Evolutionary conservation across 2,113 vertebrate genomes (phyloP), one percentile per base, ranked within the genome.

Genomic region (Hippocampus guttulatus): DNA sequence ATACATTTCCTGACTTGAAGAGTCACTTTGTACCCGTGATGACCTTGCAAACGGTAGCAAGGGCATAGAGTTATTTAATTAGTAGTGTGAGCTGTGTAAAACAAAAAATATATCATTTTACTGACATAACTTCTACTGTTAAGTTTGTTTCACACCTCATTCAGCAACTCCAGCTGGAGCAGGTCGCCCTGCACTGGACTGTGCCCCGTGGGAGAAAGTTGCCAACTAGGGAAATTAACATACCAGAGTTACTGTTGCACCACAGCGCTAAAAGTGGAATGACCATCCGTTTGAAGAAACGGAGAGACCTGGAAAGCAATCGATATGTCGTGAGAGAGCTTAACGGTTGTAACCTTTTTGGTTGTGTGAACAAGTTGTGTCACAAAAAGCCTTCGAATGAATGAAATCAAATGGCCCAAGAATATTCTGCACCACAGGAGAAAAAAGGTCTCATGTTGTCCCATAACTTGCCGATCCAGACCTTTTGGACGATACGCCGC

Each of bases 381-480:
- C 74, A 73, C 18, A 65, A 79, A 68, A 33, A 18, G 15, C 9
- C 58, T 55, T 61, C 67, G 69, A 71, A 55, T 61, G 54, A 65
- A 82, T 84, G 69, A 81, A 54, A 54, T 71, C 60, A 38, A 77
- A 25, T 38, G 54, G 0, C 18, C 60, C 45, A 82, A 71, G 73
- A 55, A 67, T 30, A 52, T 20, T 20, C 49, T 52, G 64, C 68
- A 72, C 41, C 49, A 49, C 67, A 80, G 33, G 33, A 38, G 6
- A 38, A 38, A 33, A 38, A 38, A 38, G 5, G 33, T 58, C 75
- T 84, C 74, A 79, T 86, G 85, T 41, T 52, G 58, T 74, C 68
- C 40, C 68, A 67, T 70, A 76, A 51, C 57, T 76, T 58, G 40
- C 40, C 47, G 65, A 76, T 75, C 71, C 57, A 75, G 57, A 70